Conservation (phyloP, 2,797 vertebrate species). For the Enteromius radiatus region DNA sequence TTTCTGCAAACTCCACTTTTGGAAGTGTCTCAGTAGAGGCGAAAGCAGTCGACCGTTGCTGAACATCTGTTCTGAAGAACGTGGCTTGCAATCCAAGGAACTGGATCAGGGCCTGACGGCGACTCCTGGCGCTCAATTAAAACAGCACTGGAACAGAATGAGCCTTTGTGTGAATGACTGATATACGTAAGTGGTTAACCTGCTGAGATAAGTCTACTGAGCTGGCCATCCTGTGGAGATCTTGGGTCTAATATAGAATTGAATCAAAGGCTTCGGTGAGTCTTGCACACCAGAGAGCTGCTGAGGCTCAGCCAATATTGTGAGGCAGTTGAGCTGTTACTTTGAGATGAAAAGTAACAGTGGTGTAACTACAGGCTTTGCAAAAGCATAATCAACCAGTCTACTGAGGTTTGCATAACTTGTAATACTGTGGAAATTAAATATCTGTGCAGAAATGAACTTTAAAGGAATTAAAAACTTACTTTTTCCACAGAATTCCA, state of each 20-base stretch:
- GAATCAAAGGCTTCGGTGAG: conserved; percentile 41
- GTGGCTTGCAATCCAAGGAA: neutral
- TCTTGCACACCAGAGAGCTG: neutral
- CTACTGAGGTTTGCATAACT: neutral
- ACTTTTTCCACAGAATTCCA: conserved; percentile 31
- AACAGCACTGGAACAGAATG: conserved; percentile 31
- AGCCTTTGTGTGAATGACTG: conserved; percentile 31
- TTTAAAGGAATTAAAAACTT: conserved; percentile 26
- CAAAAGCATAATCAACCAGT: neutral
- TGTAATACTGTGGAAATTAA: neutral
- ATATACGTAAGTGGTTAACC: conserved; percentile 23
- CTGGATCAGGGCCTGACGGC: conserved; percentile 7
- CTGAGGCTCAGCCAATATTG: neutral
- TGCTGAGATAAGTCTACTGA: conserved; percentile 36
- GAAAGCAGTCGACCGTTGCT: neutral
- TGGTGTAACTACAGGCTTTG: neutral
- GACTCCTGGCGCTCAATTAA: conserved; percentile 26
- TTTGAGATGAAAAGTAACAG: conserved; percentile 3
- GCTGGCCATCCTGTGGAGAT: conserved; percentile 30
- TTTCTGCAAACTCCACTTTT: neutral
- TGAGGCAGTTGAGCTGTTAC: conserved; percentile 18
- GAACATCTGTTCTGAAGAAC: conserved; percentile 38
- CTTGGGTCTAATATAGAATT: conserved; percentile 29
- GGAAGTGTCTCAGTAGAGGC: conserved; percentile 13
- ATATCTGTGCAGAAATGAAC: conserved; percentile 3